phyloP scores from a whole-genome alignment of 2,113 vertebrate species.

The Oxygymnocypris stewartii region DNA sequence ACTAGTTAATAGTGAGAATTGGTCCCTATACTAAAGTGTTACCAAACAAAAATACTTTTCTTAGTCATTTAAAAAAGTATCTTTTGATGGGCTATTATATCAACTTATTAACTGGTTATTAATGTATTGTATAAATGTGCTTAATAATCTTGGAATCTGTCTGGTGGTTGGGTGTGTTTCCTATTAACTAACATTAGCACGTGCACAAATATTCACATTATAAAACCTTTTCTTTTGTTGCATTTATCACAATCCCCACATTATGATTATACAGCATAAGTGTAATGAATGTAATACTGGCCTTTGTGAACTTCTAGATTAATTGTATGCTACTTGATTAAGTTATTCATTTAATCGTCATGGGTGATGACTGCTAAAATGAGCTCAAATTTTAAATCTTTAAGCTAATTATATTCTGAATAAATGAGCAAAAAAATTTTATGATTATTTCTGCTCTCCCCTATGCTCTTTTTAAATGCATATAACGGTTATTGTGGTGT shows the following conservation, averaged over 20 bases:
- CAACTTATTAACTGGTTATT: neutral
- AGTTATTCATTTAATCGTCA: slow-evolving; percentile 10
- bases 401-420: slow-evolving; percentile 12
- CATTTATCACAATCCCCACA: neutral
- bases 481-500: neutral
- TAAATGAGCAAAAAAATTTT: neutral
- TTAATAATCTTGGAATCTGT: neutral
- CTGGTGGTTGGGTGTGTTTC: neutral
- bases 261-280: neutral
- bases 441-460: neutral
- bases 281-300: neutral
- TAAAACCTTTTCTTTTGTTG: neutral
- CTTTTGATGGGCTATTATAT: neutral
- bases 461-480: neutral
- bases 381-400: neutral
- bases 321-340: slow-evolving; percentile 27
- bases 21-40: no score
- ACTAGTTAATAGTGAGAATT: no score
- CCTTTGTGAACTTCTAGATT: neutral
- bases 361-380: slow-evolving; percentile 19
- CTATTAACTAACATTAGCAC: neutral
- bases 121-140: neutral
- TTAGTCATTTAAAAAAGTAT: no score
- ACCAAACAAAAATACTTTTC: no score
- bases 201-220: neutral